Base-by-base conservation (phyloP, 2,113 vertebrate species). In the Zootoca vivipara region DNA sequence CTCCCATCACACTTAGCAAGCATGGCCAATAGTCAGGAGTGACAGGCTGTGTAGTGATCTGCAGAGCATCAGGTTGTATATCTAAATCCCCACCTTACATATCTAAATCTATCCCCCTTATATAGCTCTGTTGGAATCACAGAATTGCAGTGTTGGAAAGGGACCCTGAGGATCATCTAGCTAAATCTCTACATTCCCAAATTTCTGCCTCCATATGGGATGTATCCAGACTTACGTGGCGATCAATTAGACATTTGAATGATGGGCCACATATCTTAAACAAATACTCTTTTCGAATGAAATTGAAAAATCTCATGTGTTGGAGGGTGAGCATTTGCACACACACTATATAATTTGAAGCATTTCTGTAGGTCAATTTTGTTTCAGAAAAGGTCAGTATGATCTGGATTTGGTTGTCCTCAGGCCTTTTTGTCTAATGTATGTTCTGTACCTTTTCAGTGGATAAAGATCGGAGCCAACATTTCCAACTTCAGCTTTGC, bases 381-480 rank as follows among this genome's bases (percentile, higher is more conserved):
- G 2, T 78, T 38, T 89, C 16, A 82, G 65, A 56, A 40, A 42
- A 82, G 86, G 30, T 33, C 18, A 0, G 74, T 86, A 26, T 85
- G 78, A 85, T 46, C 78, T 1, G 0, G 9, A 1, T 70, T 91
- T 85, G 74, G 5, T 69, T 91, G 87, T 33, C 87, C 82, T 86
- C 62, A 72, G 70, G 26, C 18, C 72, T 84, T 67, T 64, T 94
- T 26, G 3, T 38, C 72, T 78, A 69, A 83, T 78, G 42, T 12
- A 69, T 58, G 91, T 89, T 73, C 84, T 82, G 81, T 67, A 73
- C 64, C 46, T 70, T 90, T 89, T 95, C 91, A 99, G 99, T 99
- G 99, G 99, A 94, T 99, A 87, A 99, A 99, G 95, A 98, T 99
- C 70, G 99, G 99, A 79, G 99, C 98, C 95, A 99, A 99, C 94